Evolutionary conservation across 2,888 invertebrate genomes (phyloP), one percentile per base, ranked within the genome.

Genomic region (Scaeva pyrastri): DNA sequence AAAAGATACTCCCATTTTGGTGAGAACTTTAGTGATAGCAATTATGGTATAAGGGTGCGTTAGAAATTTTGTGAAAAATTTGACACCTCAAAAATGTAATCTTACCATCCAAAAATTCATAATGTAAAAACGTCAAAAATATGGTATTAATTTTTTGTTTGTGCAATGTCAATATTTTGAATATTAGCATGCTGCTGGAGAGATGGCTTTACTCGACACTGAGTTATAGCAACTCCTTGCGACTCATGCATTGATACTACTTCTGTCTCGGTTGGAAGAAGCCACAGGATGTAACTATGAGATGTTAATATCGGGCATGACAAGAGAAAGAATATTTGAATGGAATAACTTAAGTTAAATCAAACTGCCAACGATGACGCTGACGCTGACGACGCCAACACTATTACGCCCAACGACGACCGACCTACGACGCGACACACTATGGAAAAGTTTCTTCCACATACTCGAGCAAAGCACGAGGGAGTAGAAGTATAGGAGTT

Each of bases 341-440:
- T 55, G 48, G 31, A 60, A 85, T 70, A 71, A 56, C 56, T 48
- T 72, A 80, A 76, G 80, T 85, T 76, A 72, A 80, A 72, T 76
- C 76, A 71, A 80, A 72, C 79, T 75, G 72, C 64, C 55, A 70
- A 70, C 62, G 75, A 72, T 36, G 76, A 73, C 73, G 74, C 78
- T 78, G 11, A 58, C 7, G 12, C 36, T 55, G 80, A 76, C 76
- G 64, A 72, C 41, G 84, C n/a, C n/a, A n/a, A n/a, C n/a, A n/a
- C n/a, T n/a, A n/a, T n/a, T n/a, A n/a, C n/a, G n/a, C n/a, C n/a
- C n/a, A n/a, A n/a, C n/a, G n/a, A n/a, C n/a, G n/a, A n/a, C n/a
- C n/a, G n/a, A n/a, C n/a, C n/a, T n/a, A n/a, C n/a, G n/a, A n/a
- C n/a, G 66, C 71, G 76, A 79, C 84, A 12, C 31, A 60, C 60